Conservation (phyloP, 2,797 vertebrate genomes). For the Euphonia xanthogaster region DNA sequence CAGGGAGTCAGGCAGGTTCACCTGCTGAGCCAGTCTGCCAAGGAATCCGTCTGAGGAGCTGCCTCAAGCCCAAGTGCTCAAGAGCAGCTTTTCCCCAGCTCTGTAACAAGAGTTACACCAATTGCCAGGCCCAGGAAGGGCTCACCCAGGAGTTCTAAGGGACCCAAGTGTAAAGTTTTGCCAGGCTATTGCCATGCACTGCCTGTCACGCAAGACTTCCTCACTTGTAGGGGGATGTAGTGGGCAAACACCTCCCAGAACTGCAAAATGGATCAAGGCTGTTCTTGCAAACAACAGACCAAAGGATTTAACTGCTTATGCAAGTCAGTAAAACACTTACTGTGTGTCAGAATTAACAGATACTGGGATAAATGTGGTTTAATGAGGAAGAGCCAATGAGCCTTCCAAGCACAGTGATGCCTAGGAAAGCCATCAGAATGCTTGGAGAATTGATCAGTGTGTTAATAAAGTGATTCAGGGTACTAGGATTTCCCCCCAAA, state of each 20-base stretch:
- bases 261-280: background rate
- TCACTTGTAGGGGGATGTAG: background rate
- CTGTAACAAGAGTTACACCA: background rate
- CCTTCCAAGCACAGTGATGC: background rate
- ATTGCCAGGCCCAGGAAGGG: background rate
- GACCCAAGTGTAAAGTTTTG: background rate
- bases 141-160: background rate
- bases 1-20: conserved; percentile 8
- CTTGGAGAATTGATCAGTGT: background rate
- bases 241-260: background rate
- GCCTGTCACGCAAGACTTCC: background rate
- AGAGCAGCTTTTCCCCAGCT: background rate
- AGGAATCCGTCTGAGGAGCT: background rate
- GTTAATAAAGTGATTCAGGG: background rate
- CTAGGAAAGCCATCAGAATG: background rate
- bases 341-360: background rate
- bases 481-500: background rate
- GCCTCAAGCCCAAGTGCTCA: background rate
- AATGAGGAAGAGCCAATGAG: background rate
- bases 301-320: background rate
- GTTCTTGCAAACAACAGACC: background rate
- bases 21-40: background rate
- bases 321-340: background rate
- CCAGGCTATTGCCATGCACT: fast-evolving
- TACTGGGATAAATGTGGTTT: background rate